Evolutionary conservation across 2,113 vertebrate species (phyloP).

Genomic region (Jacana jacana): DNA sequence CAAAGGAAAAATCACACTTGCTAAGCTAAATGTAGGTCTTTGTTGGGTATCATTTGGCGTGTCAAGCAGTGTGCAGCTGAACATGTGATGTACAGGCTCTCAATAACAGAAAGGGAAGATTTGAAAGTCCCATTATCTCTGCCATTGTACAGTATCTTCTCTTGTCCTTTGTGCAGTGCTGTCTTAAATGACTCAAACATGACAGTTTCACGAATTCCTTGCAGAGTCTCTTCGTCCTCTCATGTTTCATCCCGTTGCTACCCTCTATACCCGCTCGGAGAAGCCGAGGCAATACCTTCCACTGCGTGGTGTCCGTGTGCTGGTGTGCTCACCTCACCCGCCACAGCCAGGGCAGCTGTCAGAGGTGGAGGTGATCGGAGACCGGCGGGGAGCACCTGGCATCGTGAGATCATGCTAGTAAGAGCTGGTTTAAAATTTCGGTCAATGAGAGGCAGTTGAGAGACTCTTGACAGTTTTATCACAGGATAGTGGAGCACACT

Average conservation of each 20-base stretch:
- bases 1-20: neutral
- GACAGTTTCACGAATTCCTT: neutral
- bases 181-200: neutral
- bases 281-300: neutral
- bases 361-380: neutral
- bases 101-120: neutral
- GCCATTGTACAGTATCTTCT: neutral
- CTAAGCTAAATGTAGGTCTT: neutral
- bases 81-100: neutral
- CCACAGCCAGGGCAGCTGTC: neutral
- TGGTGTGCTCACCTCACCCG: neutral
- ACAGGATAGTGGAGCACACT: neutral
- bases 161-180: neutral
- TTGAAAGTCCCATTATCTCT: neutral
- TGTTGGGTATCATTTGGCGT: neutral
- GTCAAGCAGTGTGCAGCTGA: neutral
- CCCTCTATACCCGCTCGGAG: fast-evolving
- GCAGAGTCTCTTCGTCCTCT: neutral
- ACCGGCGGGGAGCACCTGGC: neutral
- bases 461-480: constrained; percentile 1
- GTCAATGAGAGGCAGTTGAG: neutral
- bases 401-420: neutral
- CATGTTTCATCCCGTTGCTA: neutral
- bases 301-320: neutral
- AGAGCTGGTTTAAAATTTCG: neutral